Evolutionary conservation across 2,113 vertebrate species (phyloP).

Genomic region (Thamnaconus septentrionalis): DNA sequence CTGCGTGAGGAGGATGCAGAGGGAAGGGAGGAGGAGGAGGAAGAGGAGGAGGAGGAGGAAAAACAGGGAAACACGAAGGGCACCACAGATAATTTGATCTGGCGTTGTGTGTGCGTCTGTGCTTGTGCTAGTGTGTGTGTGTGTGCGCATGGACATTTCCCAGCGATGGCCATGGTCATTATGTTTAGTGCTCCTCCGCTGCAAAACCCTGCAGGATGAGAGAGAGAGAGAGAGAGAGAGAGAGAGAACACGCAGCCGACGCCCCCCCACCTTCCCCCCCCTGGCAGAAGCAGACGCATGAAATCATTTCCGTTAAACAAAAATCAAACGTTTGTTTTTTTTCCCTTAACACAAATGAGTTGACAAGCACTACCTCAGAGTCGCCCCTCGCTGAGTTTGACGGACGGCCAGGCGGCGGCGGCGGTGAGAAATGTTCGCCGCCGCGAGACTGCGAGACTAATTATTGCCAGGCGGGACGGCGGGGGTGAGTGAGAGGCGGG

Average conservation of each 20-base stretch:
- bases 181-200: constrained; percentile 26
- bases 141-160: constrained; percentile 14
- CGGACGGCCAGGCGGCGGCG: too few species aligned
- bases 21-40: constrained; percentile 25
- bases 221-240: not conserved
- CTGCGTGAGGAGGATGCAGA: constrained; percentile 48
- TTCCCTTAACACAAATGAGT: too few species aligned
- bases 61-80: constrained; percentile 23
- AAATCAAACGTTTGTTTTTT: too few species aligned
- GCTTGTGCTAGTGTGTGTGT: too few species aligned
- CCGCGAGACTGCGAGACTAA: constrained; percentile 1
- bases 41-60: constrained; percentile 22
- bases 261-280: not conserved
- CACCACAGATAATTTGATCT: constrained; percentile 47
- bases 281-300: too few species aligned
- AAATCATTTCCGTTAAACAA: too few species aligned
- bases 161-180: constrained; percentile 24
- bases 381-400: too few species aligned
- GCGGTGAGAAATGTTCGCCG: constrained; percentile 33
- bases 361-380: too few species aligned
- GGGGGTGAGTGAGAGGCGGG: not conserved
- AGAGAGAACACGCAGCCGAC: not conserved
- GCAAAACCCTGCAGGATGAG: constrained; percentile 7
- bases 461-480: constrained; percentile 26
- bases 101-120: constrained; percentile 15